phyloP scores from a whole-genome alignment of 2,797 vertebrate species.

The Mormyrus hasselquistii region DNA sequence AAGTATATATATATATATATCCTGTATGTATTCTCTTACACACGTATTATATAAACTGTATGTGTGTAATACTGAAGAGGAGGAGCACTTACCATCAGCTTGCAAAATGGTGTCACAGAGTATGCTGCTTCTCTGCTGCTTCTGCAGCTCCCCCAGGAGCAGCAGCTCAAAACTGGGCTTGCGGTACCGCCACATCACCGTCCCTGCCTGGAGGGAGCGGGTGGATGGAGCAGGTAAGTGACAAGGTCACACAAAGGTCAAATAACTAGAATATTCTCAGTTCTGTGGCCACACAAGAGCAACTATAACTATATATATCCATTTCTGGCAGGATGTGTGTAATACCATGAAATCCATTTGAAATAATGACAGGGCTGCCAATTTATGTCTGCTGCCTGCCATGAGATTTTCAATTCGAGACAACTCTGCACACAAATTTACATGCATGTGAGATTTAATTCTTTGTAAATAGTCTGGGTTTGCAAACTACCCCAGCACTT shows the following conservation, averaged over 20 bases:
- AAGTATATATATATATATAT: not conserved
- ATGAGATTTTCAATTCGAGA: not conserved
- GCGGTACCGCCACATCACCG: slow-evolving; percentile 54
- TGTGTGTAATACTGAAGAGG: not conserved
- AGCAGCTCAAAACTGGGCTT: slow-evolving; percentile 50
- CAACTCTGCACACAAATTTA: not conserved
- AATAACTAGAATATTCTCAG: not conserved
- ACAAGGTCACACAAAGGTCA: not conserved
- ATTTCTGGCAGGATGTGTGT: not conserved
- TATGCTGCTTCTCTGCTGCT: slow-evolving; percentile 56
- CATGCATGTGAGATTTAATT: not conserved
- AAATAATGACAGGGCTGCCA: not conserved
- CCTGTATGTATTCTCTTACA: not conserved
- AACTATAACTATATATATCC: not conserved
- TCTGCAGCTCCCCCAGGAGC: slow-evolving; percentile 58
- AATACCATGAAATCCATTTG: not conserved
- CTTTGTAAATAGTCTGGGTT: not conserved
- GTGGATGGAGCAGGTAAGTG: not conserved
- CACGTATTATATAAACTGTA: not conserved
- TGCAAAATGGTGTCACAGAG: slow-evolving; percentile 55
- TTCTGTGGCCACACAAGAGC: not conserved
- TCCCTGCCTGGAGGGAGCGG: not conserved
- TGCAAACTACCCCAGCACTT: not conserved
- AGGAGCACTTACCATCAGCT: not conserved
- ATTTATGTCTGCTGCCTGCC: not conserved